Evolutionary conservation across 2,113 vertebrate species (phyloP), one percentile per base, ranked within the genome.

Genomic region (Ailuropoda melanoleuca): DNA sequence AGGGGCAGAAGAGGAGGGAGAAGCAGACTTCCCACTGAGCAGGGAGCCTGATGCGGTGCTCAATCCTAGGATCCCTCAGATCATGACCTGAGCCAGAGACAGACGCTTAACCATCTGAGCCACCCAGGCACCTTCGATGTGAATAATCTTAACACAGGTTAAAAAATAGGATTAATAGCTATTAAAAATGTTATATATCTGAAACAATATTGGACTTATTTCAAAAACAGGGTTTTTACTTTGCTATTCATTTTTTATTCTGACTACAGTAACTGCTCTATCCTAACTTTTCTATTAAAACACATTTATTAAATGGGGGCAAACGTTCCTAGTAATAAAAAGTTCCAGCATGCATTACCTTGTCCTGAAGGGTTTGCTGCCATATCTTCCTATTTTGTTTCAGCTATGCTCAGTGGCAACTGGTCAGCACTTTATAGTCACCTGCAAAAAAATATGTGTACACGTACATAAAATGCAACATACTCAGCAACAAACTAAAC

Each of bases 341-440:
- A 97, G 81, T 97, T 23, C 80, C 48, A 84, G 31, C 74, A 90
- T 96, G 94, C 80, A 95, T 26, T 98, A 99, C 99, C 99, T 99
- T 98, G 99, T 97, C 98, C 99, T 90, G 99, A 98, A 97, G 99
- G 84, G 95, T 99, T 99, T 98, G 99, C 97, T 97, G 99, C 98
- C 99, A 99, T 77, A 77, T 99, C 64, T 97, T 99, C 97, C 96
- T 97, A 64, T 88, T 92, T 97, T 94, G 86, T 66, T 93, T 96
- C 95, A 95, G 83, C 87, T 97, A 75, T 96, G 92, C 82, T 97
- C 90, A 83, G 64, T 87, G 74, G 88, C 94, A 93, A 46, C 9
- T 97, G 83, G 93, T 91, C 55, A 90, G 88, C 96, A 80, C 66
- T 96, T 93, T 96, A 86, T 37, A 96, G 90, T 78, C 83, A 97